A percentile compares a stretch with the other conserved stretches of the same genome.
Conservation (phyloP, 2,797 vertebrate species). For the Emydoidea blandingii region DNA sequence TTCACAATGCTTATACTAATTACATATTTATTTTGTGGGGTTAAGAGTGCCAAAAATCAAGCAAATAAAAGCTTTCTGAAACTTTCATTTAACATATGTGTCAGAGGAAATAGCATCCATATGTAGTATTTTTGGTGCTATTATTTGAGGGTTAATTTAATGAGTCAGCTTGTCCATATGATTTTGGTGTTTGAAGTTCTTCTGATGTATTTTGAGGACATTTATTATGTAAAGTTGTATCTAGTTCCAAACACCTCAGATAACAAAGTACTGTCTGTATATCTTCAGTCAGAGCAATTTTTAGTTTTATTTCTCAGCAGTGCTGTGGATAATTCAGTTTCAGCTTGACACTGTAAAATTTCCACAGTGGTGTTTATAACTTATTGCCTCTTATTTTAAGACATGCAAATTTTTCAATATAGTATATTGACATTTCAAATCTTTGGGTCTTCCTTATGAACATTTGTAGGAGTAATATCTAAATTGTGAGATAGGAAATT, state of each 20-base stretch:
- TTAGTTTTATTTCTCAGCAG: neutral
- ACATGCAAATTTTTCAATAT: neutral
- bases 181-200: neutral
- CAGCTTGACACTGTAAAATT: neutral
- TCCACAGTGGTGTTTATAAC: accelerated
- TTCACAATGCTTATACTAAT: neutral
- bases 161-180: neutral
- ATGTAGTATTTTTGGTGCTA: neutral
- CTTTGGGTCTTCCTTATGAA: neutral
- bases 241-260: neutral
- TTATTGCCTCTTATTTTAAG: neutral
- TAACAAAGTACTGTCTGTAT: neutral
- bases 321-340: neutral
- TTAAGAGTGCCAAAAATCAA: accelerated
- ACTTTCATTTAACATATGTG: neutral
- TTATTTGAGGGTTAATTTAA: neutral
- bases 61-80: neutral
- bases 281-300: neutral
- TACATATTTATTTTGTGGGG: neutral
- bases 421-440: neutral
- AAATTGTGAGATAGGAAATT: neutral
- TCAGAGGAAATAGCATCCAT: neutral
- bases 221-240: neutral
- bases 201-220: neutral
- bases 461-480: neutral